Conservation (phyloP, 2,797 vertebrate genomes). For the Pterois miles region DNA sequence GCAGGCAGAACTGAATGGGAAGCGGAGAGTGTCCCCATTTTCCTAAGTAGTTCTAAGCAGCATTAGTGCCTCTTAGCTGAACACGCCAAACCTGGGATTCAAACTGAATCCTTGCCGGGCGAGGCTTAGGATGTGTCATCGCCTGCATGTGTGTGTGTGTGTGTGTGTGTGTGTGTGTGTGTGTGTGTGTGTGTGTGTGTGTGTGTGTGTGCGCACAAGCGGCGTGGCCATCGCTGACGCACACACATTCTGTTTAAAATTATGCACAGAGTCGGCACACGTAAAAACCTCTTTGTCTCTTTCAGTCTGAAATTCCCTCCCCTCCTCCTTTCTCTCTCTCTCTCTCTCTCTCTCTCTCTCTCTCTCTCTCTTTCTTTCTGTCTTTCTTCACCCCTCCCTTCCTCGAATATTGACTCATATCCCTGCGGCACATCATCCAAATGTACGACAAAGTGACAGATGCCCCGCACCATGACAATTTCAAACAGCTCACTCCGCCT, state of each 20-base stretch:
- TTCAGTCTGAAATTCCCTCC: slow-evolving; percentile 23
- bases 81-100: slow-evolving; percentile 77
- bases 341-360: not conserved
- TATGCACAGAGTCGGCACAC: slow-evolving; percentile 47
- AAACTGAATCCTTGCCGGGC: slow-evolving; percentile 67
- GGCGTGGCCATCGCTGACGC: slow-evolving; percentile 20
- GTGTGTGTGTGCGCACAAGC: slow-evolving; percentile 36
- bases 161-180: slow-evolving; percentile 23
- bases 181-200: slow-evolving; percentile 32
- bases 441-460: slow-evolving; percentile 63
- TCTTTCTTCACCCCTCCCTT: not conserved
- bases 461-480: slow-evolving; percentile 39
- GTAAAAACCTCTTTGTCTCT: slow-evolving; percentile 50
- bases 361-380: not conserved
- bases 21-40: slow-evolving; percentile 72
- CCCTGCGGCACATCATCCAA: slow-evolving; percentile 41
- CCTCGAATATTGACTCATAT: slow-evolving; percentile 29
- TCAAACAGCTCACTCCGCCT: slow-evolving; percentile 42
- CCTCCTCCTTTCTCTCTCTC: slow-evolving; percentile 1
- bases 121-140: slow-evolving; percentile 71
- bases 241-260: slow-evolving; percentile 52
- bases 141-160: slow-evolving; percentile 18
- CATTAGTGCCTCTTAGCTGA: slow-evolving; percentile 80
- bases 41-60: slow-evolving; percentile 79
- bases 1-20: slow-evolving; percentile 58